Evolutionary conservation across 1,140 invertebrate genomes (phyloP).

Genomic region (Apis laboriosa): DNA sequence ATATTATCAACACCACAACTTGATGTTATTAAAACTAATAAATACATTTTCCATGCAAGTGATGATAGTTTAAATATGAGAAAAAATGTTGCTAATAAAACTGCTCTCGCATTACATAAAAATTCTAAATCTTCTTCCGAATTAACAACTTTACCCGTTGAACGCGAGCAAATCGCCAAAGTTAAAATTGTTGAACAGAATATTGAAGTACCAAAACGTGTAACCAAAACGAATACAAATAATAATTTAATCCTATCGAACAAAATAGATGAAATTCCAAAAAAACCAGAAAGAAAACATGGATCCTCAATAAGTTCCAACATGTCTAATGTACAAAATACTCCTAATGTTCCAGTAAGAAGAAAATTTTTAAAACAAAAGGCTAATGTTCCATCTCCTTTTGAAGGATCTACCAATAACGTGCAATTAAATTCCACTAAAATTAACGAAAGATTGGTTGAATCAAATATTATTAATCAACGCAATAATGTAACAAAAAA

Average conservation of each 20-base stretch:
- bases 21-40: not conserved
- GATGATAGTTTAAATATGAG: constrained; percentile 29
- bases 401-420: not conserved
- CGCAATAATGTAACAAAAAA: not conserved
- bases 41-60: constrained; percentile 14
- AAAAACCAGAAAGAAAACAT: constrained; percentile 61
- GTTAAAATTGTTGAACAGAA: constrained; percentile 60
- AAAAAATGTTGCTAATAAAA: not conserved
- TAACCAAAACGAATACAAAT: constrained; percentile 19
- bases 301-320: not conserved
- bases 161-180: constrained; percentile 40
- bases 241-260: not conserved
- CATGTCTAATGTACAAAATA: constrained; percentile 4
- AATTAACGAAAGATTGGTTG: constrained; percentile 9
- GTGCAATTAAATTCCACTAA: not conserved
- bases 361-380: constrained; percentile 41
- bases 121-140: constrained; percentile 38
- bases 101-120: not conserved
- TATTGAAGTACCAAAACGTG: constrained; percentile 31
- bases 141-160: constrained; percentile 7
- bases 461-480: not conserved
- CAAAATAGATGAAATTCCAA: constrained; percentile 50
- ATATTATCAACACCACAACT: not conserved
- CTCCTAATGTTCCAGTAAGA: constrained; percentile 55
- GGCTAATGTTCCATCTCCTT: not conserved